Conservation (phyloP, 2,888 invertebrate genomes). For the Apamea sordens region DNA sequence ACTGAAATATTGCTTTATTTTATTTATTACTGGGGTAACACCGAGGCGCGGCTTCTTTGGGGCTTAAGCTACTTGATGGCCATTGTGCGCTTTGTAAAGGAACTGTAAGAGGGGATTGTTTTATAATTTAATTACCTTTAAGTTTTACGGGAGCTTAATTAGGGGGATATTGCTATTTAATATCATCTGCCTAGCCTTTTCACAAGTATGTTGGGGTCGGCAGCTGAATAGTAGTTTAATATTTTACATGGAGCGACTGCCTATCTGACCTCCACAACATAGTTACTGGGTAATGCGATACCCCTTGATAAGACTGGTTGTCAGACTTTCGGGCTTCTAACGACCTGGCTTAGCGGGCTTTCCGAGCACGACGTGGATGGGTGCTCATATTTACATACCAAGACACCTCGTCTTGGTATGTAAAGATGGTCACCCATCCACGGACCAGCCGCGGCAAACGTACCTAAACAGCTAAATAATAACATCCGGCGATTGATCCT, state of each 20-base stretch:
- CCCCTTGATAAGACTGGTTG: background rate
- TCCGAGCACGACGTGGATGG: no score
- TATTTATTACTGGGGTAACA: slow-evolving; percentile 62
- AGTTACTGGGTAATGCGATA: background rate
- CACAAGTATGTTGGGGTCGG: background rate
- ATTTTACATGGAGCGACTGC: background rate
- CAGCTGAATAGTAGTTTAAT: background rate
- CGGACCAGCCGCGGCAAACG: no score
- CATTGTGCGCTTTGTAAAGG: slow-evolving; percentile 33
- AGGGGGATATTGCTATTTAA: background rate
- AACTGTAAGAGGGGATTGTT: slow-evolving; percentile 42
- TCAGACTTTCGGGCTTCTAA: background rate
- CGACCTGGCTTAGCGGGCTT: no score
- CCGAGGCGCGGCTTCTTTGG: slow-evolving; percentile 45
- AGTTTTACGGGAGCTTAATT: slow-evolving; percentile 36
- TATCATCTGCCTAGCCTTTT: background rate
- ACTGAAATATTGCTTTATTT: slow-evolving; percentile 64
- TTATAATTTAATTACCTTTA: slow-evolving; percentile 39
- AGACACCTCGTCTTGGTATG: no score
- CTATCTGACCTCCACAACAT: background rate
- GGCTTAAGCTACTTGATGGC: slow-evolving; percentile 46
- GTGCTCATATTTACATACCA: no score
- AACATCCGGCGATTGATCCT: no score
- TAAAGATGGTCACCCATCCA: no score
- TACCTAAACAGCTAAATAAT: no score